Evolutionary conservation across 2,113 vertebrate species (phyloP), one percentile per base, ranked within the genome.

Genomic region (Mandrillus leucophaeus): DNA sequence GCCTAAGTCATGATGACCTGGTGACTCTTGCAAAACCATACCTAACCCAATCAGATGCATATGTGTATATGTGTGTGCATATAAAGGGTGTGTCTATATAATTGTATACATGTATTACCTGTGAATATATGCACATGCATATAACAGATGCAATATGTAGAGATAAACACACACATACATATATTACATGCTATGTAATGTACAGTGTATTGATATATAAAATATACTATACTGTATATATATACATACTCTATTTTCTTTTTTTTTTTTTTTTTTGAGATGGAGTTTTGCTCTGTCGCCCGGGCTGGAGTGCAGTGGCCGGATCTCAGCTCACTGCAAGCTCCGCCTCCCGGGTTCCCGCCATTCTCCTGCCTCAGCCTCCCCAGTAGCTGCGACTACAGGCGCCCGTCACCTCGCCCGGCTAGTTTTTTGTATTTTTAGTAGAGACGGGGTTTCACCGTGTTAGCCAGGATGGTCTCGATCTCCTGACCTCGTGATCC

Each of bases 251-350:
- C 10, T 66, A 32, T 93, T 64, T 90, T 83, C 72, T 93, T 64
- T 90, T 83, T 93, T 64, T 90, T 83, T 93, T 64, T 90, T 83
- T 93, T 64, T 90, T 83, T 38, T 38, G 38, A 38, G 38, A 38
- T 38, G 38, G 38, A 38, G 38, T 38, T 38, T 38, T 38, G 38
- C 38, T 38, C 38, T 38, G 38, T 38, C 38, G 38, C 38, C 38
- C 38, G 38, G 38, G 38, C 38, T 38, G 38, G 38, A 38, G 38
- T 38, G 38, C 38, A 38, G 38, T 38, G 38, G 38, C 38, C 38
- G 38, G 38, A 38, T 38, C 38, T 38, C 38, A 38, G 38, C 38
- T 38, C 38, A 38, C 38, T 38, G 38, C 38, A 38, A 38, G 38
- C 38, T 38, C 38, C 38, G 38, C 38, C 38, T 38, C 38, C 38